Base-by-base conservation (phyloP, 2,888 invertebrate species). In the Melanchra persicariae region DNA sequence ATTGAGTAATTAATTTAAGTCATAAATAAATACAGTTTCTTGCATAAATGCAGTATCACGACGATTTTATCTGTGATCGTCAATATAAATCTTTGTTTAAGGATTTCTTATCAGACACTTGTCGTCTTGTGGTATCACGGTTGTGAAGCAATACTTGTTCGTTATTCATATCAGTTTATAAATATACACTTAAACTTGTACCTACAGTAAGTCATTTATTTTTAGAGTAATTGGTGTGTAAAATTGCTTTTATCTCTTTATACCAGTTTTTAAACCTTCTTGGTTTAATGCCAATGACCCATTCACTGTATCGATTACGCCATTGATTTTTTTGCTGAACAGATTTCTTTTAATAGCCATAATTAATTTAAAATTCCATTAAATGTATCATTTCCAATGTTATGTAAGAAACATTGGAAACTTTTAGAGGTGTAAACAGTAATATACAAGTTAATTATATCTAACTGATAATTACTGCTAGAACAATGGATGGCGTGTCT, bases 401-500 rank as follows among this genome's bases (percentile, higher is more conserved):
- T 2, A 26, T 57, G 30, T 12, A 49, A 62, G 26, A 69, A 45
- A 9, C 30, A 66, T 72, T 9, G 64, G 67, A 81, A 57, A 30
- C 45, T 62, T 77, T 68, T 72, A 3, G 58, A 64, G 40, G 34
- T 17, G 45, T 62, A 19, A 62, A 58, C 40, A 72, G 34, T 15
- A 17, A 37, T 1, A 30, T 19, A 26, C 7, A 0, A 15, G 22
- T 4, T 47, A 59, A 62, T 79, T 59, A 34, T 49, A n/a, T 19
- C 12, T 0, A 58, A n/a, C 49, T 34, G 49, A 34, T 72, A 64
- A 65, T 66, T 60, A 37, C 8, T 9, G 8, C 24, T 8, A 4
- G 40, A 62, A 80, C 79, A 79, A 79, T 80, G 58, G 81, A 65
- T 81, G 9, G 62, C 77, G 30, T 65, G 81, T 62, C 26, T 37